Evolutionary conservation across 2,888 invertebrate species (phyloP).

Genomic region (Epinotia brunnichana): DNA sequence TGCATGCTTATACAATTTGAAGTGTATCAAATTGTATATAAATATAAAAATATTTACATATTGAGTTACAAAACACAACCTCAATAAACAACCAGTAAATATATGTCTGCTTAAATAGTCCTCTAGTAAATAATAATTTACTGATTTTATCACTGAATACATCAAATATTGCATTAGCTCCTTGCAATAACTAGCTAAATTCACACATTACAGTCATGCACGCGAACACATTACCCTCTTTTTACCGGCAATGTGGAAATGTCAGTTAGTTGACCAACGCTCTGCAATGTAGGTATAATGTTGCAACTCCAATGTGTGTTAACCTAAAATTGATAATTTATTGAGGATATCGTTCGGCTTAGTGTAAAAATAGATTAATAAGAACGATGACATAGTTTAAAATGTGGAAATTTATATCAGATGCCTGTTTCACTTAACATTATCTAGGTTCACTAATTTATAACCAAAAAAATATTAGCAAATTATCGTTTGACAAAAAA

Average conservation of each 20-base stretch:
- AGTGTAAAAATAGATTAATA: conserved; percentile 15
- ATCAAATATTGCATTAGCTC: conserved; percentile 7
- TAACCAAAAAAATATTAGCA: too few relatives aligned
- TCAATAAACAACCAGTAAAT: background rate
- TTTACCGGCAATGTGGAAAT: conserved; percentile 19
- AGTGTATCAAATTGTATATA: too few relatives aligned
- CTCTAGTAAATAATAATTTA: background rate
- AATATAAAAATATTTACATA: too few relatives aligned
- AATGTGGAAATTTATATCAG: background rate
- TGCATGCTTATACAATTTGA: too few relatives aligned
- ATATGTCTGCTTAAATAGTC: background rate
- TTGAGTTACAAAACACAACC: background rate
- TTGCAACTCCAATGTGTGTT: conserved; percentile 5
- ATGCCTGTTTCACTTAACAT: background rate
- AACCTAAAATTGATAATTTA: conserved; percentile 33
- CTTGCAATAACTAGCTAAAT: conserved; percentile 17
- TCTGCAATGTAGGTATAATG: background rate
- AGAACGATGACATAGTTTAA: background rate
- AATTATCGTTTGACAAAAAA: too few relatives aligned
- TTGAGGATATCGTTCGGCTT: conserved; percentile 9
- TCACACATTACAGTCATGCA: conserved; percentile 13
- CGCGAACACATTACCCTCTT: conserved; percentile 28
- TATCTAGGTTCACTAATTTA: too few relatives aligned
- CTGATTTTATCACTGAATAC: conserved; percentile 1
- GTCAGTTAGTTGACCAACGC: background rate